These are phyloP conservation scores for Lasioglossum leucozonium DNA, from an alignment of 2,888 invertebrate species.

Conservation along the genomic window DNA sequence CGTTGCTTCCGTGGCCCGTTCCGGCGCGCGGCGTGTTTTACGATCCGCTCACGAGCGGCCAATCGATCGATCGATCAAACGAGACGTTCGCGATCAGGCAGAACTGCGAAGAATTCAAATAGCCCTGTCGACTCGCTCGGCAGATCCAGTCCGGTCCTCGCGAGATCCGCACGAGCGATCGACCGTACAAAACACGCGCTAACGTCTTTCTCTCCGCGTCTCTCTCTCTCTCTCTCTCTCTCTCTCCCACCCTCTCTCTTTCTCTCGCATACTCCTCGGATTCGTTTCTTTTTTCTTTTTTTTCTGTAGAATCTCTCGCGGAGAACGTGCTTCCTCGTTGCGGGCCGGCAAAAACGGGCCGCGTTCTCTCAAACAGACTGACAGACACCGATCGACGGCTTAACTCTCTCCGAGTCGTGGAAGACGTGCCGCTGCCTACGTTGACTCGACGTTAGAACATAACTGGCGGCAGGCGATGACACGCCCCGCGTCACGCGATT, in stretches of 20 bases:
- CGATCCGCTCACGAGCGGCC: neutral
- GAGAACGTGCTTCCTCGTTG: constrained; percentile 55
- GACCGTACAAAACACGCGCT: constrained; percentile 65
- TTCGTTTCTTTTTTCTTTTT: neutral
- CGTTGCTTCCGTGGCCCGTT: neutral
- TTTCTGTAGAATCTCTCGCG: neutral
- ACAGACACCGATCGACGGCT: constrained; percentile 51
- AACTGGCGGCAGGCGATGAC: constrained; percentile 11
- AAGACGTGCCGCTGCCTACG: constrained; percentile 14
- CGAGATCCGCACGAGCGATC: constrained; percentile 59
- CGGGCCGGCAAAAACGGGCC: constrained; percentile 45
- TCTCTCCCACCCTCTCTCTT: neutral
- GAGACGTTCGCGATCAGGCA: neutral
- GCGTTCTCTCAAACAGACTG: constrained; percentile 37
- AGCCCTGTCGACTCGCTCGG: neutral
- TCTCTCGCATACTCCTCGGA: neutral
- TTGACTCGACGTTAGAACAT: constrained; percentile 12
- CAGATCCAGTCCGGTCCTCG: constrained; percentile 21
- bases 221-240: neutral
- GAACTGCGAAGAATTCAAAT: constrained; percentile 1
- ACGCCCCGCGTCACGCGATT: constrained; percentile 4
- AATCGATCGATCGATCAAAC: neutral
- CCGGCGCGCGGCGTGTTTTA: neutral
- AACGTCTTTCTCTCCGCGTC: constrained; percentile 25
- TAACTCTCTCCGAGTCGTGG: neutral